Conservation (phyloP, 2,888 invertebrate species). For the Meteorus colon region DNA sequence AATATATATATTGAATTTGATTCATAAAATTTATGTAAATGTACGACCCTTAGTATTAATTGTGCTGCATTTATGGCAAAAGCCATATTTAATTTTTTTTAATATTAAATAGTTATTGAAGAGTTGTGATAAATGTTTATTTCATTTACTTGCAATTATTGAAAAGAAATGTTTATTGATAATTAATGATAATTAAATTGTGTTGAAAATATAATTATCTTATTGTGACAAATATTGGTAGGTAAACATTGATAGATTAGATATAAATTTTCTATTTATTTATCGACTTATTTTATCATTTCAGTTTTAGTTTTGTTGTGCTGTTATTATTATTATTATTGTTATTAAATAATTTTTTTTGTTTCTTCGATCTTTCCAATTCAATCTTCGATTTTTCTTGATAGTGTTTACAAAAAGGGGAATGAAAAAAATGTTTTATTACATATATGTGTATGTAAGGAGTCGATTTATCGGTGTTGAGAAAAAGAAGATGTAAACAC, state of each 20-base stretch:
- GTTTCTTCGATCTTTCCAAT: not conserved
- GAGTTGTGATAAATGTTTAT: too few relatives aligned
- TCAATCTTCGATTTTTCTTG: not conserved
- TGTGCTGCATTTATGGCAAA: not conserved
- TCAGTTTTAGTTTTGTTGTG: not conserved
- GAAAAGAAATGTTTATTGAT: too few relatives aligned
- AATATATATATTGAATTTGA: not conserved
- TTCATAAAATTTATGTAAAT: too few relatives aligned
- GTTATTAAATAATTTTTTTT: not conserved
- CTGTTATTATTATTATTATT: not conserved
- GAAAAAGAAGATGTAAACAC: conserved; percentile 37
- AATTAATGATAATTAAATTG: not conserved
- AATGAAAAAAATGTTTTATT: conserved; percentile 22
- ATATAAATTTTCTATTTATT: not conserved
- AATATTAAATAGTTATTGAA: not conserved
- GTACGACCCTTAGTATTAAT: not conserved
- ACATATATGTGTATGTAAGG: not conserved
- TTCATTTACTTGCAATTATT: too few relatives aligned
- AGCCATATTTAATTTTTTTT: not conserved
- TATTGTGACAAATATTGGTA: not conserved
- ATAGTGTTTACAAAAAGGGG: not conserved
- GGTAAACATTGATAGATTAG: not conserved
- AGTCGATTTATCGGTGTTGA: conserved; percentile 36
- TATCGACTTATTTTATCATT: not conserved
- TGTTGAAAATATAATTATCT: not conserved